phyloP scores from a whole-genome alignment of 2,888 invertebrate genomes.

The Notocelia uddmanniana region DNA sequence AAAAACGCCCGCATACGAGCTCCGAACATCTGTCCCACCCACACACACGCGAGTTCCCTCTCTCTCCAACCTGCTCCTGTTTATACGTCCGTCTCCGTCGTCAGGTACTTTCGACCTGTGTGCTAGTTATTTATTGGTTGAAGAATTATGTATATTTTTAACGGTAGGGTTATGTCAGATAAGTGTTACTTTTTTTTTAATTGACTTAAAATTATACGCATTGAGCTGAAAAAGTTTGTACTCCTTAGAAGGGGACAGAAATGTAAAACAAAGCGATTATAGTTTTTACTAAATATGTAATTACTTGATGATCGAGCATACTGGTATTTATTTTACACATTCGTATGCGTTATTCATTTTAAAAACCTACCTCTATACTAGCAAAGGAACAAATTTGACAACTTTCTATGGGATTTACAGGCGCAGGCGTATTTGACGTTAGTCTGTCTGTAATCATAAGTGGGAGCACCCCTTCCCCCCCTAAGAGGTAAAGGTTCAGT shows the following conservation, averaged over 20 bases:
- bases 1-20: constrained; percentile 73
- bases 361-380: too few species aligned
- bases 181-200: constrained; percentile 3
- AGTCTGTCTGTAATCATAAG: too few species aligned
- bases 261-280: not conserved
- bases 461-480: too few species aligned
- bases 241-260: not conserved
- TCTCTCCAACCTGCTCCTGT: constrained; percentile 48
- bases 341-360: not conserved
- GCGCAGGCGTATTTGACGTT: too few species aligned
- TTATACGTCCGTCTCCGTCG: constrained; percentile 52
- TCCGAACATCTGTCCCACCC: constrained; percentile 75
- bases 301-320: not conserved
- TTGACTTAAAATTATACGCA: not conserved
- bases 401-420: too few species aligned
- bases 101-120: constrained; percentile 37
- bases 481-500: too few species aligned
- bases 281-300: not conserved
- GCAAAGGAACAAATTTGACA: too few species aligned
- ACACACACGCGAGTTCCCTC: constrained; percentile 51
- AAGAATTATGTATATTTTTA: constrained; percentile 42
- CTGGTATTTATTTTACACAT: not conserved
- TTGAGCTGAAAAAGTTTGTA: not conserved
- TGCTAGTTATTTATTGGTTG: constrained; percentile 26
- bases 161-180: constrained; percentile 34